Base-by-base conservation (phyloP, 2,888 invertebrate genomes). In the Ceriagrion tenellum region DNA sequence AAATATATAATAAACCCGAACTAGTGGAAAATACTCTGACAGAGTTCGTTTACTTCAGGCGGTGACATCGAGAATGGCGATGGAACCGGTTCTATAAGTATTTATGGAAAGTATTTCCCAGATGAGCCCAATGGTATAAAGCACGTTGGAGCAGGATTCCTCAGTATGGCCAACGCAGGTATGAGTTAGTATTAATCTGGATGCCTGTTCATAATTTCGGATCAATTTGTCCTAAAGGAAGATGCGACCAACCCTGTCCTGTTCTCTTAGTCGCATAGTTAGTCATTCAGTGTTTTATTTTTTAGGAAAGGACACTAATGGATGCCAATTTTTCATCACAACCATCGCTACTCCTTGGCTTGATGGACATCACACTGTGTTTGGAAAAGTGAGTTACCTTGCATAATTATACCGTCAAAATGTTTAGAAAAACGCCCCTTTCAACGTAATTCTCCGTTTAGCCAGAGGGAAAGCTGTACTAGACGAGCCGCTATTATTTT, bases 251-350 rank as follows among this genome's bases (percentile, higher is more conserved):
- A 20, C 4, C 6, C 10, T 3, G 55, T 18, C 18, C 93, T 63
- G 13, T n/a, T 95, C 13, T 95, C 91, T 95, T 55, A 95, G 91
- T 74, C 63, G 13, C 35, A 81, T 3, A 13, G 81, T 13, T 81
- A 35, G 81, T 69, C n/a, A 81, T 81, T 16, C 2, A 35, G 4
- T 90, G 55, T 95, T 95, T 95, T 95, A 96, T 95, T 95, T 95
- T 96, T 88, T 96, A 98, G 98, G 98, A 47, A 98, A 98, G 95
- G 97, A 99, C 96, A 98, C 99, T n/a, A 99, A 99, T 97, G 99
- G 99, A 10, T 99, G 99, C 96, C 99, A 99, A 97, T 99, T 99
- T 97, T 98, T 99, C 97, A 98, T 99, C 96, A 99, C 99, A n/a
- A 98, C 98, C 0, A 98, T 98, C 95, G 98, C 98, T 30, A 98